Evolutionary conservation across 2,113 vertebrate species (phyloP).

Genomic region (Phrynosoma blainvillii): DNA sequence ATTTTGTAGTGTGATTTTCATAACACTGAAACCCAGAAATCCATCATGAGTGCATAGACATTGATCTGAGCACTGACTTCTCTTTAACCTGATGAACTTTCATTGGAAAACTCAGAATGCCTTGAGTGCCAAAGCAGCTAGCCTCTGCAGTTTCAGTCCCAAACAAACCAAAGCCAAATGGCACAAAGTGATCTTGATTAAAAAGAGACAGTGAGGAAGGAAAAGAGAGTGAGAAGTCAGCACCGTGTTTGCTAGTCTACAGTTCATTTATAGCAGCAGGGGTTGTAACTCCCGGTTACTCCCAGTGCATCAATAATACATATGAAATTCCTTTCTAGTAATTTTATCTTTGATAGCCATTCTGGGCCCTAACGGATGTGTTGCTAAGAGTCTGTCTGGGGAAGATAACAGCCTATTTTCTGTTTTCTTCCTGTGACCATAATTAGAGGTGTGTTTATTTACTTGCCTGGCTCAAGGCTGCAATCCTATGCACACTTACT

Average conservation of each 20-base stretch:
- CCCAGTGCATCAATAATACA: constrained; percentile 38
- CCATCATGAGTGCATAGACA: not conserved
- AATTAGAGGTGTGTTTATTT: constrained; percentile 44
- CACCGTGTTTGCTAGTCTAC: accelerated
- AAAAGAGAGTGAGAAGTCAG: not conserved
- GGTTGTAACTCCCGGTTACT: constrained; percentile 33
- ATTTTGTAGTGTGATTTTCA: not conserved
- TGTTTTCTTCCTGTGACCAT: constrained; percentile 19
- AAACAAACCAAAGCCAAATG: not conserved
- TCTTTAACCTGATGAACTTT: not conserved
- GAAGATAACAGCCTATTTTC: constrained; percentile 48
- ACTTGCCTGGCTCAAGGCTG: not conserved
- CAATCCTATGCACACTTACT: constrained; percentile 8
- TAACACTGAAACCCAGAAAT: not conserved
- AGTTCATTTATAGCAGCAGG: constrained; percentile 20
- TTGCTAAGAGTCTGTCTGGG: constrained; percentile 62
- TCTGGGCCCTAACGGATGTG: constrained; percentile 58
- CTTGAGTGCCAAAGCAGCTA: not conserved
- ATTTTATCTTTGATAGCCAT: constrained; percentile 56
- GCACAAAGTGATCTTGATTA: not conserved
- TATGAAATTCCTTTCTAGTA: constrained; percentile 52
- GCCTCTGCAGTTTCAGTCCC: not conserved
- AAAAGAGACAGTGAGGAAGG: not conserved
- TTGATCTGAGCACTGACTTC: not conserved
- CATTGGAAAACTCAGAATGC: not conserved